A percentile compares a stretch with the other conserved stretches of the same genome.
Conservation (phyloP, 1,140 invertebrate species). For the Drosophila ananassae region DNA sequence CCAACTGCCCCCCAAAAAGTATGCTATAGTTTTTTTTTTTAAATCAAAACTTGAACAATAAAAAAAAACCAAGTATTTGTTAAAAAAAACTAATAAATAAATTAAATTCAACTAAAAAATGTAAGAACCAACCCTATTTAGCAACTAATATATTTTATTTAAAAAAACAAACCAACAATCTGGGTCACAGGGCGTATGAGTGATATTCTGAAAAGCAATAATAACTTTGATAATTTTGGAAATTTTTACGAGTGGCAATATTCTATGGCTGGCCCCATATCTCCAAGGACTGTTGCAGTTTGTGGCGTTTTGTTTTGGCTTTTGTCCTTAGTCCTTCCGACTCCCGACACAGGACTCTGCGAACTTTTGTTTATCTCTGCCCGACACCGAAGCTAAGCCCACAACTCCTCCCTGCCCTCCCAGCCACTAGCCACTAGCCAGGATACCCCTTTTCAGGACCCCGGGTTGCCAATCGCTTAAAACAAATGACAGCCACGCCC, state of each 20-base stretch:
- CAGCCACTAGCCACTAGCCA: too few species aligned
- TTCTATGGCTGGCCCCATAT: neutral
- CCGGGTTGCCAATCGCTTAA: constrained; percentile 1
- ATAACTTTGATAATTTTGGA: neutral
- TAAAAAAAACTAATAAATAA: neutral
- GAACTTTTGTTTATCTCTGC: constrained; percentile 45
- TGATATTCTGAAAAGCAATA: neutral
- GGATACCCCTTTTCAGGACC: neutral
- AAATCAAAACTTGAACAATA: too few species aligned
- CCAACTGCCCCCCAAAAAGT: neutral
- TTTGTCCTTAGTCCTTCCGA: constrained; percentile 5
- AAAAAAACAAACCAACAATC: neutral
- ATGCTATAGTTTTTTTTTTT: neutral
- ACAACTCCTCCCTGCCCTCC: too few species aligned
- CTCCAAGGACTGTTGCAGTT: neutral
- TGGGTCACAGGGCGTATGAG: neutral
- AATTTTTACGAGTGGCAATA: neutral
- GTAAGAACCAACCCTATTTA: neutral
- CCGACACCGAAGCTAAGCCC: constrained; percentile 11
- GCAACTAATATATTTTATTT: neutral
- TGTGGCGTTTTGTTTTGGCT: constrained; percentile 17
- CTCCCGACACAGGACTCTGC: constrained; percentile 3
- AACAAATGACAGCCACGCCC: constrained; percentile 24
- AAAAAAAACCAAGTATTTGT: neutral
- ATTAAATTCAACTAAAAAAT: neutral